Base-by-base conservation (phyloP, 2,888 invertebrate genomes). In the Tetragonula carbonaria region DNA sequence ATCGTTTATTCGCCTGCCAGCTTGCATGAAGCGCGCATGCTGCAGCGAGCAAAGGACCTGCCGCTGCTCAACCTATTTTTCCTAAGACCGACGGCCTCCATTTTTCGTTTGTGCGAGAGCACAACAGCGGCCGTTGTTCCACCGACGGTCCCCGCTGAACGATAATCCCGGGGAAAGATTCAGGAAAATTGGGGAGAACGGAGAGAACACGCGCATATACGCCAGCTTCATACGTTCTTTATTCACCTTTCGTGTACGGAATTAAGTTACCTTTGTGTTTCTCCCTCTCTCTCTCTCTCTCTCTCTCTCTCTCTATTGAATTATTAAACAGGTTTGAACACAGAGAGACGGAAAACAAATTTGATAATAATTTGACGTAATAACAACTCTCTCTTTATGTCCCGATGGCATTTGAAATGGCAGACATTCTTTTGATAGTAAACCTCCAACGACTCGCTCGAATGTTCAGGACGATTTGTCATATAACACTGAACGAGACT, bases 1-100 rank as follows among this genome's bases (percentile, higher is more conserved):
- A 70, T 74, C 76, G 73, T 83, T 38, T 80, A 80, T 77, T 80
- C 76, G 79, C 71, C 55, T 67, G 78, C 51, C 45, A 2, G 38
- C 38, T 50, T 33, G 62, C 55, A 57, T 66, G 72, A 76, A 80
- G 72, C 51, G n/a, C 21, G 63, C 68, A 55, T 67, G 76, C 21
- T 51, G 73, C 57, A 76, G 5, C 65, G 50, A 50, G 55, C 77
- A 78, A 83, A 85, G 80, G 74, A 83, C 79, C 76, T 8, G 8
- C 45, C 70, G 71, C 76, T 74, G 71, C 74, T 78, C 83, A 80
- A 83, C 75, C 83, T 73, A 83, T 83, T 83, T 85, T 66, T 65
- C 74, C 74, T 28, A 18, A 38, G 18, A 71, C 33, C n/a, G 23
- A 16, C 21, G 55, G 4, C 65, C n/a, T 73, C 65, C 62, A 59